A percentile compares a stretch with the other conserved stretches of the same genome.
Conservation (phyloP, 2,888 invertebrate genomes). For the Galerucella pusilla region DNA sequence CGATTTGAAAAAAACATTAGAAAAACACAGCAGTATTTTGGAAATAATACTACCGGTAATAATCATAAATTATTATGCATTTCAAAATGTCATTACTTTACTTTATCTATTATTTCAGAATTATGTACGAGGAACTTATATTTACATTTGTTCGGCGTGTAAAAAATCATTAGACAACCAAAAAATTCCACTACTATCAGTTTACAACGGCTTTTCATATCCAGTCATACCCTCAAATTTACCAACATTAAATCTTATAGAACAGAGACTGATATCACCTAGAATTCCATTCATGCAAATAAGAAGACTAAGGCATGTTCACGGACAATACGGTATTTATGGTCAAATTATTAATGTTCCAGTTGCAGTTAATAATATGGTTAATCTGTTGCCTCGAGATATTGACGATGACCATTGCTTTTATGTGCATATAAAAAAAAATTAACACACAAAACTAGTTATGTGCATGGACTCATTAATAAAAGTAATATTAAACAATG, state of each 20-base stretch:
- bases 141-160: slow-evolving; percentile 35
- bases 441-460: slow-evolving; percentile 22
- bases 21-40: background rate
- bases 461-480: slow-evolving; percentile 16
- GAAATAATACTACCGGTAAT: slow-evolving; percentile 3
- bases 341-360: slow-evolving; percentile 55
- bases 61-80: background rate
- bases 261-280: too few relatives aligned
- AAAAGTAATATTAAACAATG: slow-evolving; percentile 20
- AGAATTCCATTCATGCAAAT: slow-evolving; percentile 43
- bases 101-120: background rate
- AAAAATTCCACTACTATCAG: slow-evolving; percentile 37
- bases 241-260: too few relatives aligned
- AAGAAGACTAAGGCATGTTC: slow-evolving; percentile 42
- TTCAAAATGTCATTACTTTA: background rate
- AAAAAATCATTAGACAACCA: background rate
- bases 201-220: slow-evolving; percentile 49
- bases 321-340: slow-evolving; percentile 48
- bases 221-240: slow-evolving; percentile 41
- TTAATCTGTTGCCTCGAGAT: slow-evolving; percentile 33
- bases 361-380: slow-evolving; percentile 46
- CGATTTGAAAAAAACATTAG: slow-evolving; percentile 20
- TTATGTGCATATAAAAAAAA: slow-evolving; percentile 9
- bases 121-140: background rate
- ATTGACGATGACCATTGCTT: slow-evolving; percentile 27